These are phyloP conservation scores for Montipora sp. DNA, from an alignment of 64 coral and sea anemone species.

Conservation along the genomic window DNA sequence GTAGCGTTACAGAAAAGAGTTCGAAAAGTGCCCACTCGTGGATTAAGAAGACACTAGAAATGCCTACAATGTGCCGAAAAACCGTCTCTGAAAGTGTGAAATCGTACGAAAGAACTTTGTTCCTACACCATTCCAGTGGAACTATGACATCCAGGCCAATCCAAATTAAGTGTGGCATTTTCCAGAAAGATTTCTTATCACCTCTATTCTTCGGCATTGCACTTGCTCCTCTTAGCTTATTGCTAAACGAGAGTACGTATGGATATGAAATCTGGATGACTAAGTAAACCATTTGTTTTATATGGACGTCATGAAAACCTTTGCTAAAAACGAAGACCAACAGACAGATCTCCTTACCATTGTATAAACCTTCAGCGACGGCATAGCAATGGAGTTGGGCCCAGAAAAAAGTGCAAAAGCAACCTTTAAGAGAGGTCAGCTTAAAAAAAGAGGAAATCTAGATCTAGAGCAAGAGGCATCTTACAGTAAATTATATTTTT, in stretches of 20 bases:
- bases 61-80: not conserved
- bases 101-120: not conserved
- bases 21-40: conserved; percentile 25
- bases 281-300: conserved; percentile 32
- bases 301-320: not conserved
- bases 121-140: conserved; percentile 1
- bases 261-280: not conserved
- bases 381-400: too few species aligned
- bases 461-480: too few species aligned
- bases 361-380: too few species aligned
- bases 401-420: too few species aligned
- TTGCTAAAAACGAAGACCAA: too few species aligned
- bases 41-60: conserved; percentile 23
- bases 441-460: too few species aligned
- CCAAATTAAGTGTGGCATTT: conserved; percentile 17
- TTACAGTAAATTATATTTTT: too few species aligned
- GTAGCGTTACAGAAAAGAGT: conserved; percentile 8
- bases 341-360: too few species aligned
- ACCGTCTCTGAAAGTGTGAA: not conserved
- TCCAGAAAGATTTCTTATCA: conserved; percentile 24
- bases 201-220: conserved; percentile 32
- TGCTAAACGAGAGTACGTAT: not conserved
- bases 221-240: not conserved
- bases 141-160: not conserved
- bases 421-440: too few species aligned